A percentile compares a stretch with the other conserved stretches of the same genome.
Conservation (phyloP, 2,797 vertebrate species). For the Parotocinclus haroldoi region DNA sequence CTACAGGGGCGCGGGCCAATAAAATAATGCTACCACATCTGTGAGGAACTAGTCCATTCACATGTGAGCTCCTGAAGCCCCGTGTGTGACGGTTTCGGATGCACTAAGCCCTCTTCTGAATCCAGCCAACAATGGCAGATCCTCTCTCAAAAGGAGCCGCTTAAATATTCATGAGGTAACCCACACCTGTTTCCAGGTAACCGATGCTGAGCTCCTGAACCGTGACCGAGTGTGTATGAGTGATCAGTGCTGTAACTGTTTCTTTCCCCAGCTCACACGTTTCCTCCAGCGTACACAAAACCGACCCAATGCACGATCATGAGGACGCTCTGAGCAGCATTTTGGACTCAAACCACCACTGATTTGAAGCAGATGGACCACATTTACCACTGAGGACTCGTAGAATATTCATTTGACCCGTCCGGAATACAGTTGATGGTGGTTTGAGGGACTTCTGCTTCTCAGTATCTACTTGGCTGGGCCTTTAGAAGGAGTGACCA, state of each 20-base stretch:
- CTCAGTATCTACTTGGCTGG: slow-evolving; percentile 23
- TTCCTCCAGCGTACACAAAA: slow-evolving; percentile 34
- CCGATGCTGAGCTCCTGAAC: slow-evolving; percentile 66
- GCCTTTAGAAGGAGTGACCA: slow-evolving; percentile 49
- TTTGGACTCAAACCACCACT: neutral
- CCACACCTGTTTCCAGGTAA: slow-evolving; percentile 81
- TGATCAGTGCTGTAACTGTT: slow-evolving; percentile 43
- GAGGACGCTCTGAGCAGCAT: slow-evolving; percentile 42
- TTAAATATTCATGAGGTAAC: slow-evolving; percentile 80
- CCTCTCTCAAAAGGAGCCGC: slow-evolving; percentile 61
- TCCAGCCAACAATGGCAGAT: slow-evolving; percentile 64
- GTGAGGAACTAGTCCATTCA: too few species aligned
- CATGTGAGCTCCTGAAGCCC: neutral
- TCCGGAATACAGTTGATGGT: slow-evolving; percentile 44
- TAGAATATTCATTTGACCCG: slow-evolving; percentile 9
- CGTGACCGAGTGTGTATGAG: slow-evolving; percentile 53
- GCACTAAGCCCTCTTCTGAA: slow-evolving; percentile 52
- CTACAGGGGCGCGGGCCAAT: too few species aligned
- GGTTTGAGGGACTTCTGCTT: slow-evolving; percentile 43
- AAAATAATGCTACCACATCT: too few species aligned
- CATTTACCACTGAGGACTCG: slow-evolving; percentile 35
- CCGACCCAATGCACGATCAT: slow-evolving; percentile 41
- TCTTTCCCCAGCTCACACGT: slow-evolving; percentile 52
- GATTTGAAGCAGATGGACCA: slow-evolving; percentile 50
- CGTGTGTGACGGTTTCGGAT: slow-evolving; percentile 41